phyloP scores from a whole-genome alignment of 1,140 invertebrate species.

The Hyles vespertilio region DNA sequence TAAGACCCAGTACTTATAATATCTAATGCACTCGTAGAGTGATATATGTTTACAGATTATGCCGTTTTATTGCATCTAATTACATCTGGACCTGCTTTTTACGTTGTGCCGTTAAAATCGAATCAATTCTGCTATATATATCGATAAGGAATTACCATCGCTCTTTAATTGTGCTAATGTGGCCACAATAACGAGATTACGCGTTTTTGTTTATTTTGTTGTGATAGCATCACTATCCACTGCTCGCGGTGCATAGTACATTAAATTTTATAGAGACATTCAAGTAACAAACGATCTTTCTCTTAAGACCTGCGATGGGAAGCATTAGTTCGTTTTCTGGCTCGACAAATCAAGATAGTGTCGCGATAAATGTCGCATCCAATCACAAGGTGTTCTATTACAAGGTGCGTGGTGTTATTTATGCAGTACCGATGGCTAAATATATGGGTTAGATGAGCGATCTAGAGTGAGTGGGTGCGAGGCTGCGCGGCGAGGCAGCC shows the following conservation, averaged over 20 bases:
- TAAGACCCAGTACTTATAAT: too few species aligned
- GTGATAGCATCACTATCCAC: too few species aligned
- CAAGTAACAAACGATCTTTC: slow-evolving; percentile 32
- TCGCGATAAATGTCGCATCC: slow-evolving; percentile 43
- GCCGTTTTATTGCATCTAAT: too few species aligned
- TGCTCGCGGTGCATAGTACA: slow-evolving; percentile 8
- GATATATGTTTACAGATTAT: too few species aligned
- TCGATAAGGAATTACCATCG: slow-evolving; percentile 4
- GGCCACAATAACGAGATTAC: too few species aligned
- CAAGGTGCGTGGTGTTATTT: slow-evolving; percentile 49
- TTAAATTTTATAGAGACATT: slow-evolving; percentile 38
- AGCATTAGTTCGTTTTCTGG: slow-evolving; percentile 31
- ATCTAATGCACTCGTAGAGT: too few species aligned
- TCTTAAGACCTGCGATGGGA: slow-evolving; percentile 34
- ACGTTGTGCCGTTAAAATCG: too few species aligned
- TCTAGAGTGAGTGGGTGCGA: slow-evolving; percentile 60
- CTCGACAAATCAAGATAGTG: slow-evolving; percentile 50
- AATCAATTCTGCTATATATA: neutral
- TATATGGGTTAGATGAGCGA: slow-evolving; percentile 66
- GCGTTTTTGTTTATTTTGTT: slow-evolving; percentile 5
- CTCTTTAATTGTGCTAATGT: slow-evolving; percentile 3
- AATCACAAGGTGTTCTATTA: slow-evolving; percentile 46
- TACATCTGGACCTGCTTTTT: too few species aligned
- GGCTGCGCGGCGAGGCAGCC: slow-evolving; percentile 44
- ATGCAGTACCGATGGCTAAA: slow-evolving; percentile 54